Evolutionary conservation across 2,888 invertebrate species (phyloP).

Genomic region (Vesta saturnalis): DNA sequence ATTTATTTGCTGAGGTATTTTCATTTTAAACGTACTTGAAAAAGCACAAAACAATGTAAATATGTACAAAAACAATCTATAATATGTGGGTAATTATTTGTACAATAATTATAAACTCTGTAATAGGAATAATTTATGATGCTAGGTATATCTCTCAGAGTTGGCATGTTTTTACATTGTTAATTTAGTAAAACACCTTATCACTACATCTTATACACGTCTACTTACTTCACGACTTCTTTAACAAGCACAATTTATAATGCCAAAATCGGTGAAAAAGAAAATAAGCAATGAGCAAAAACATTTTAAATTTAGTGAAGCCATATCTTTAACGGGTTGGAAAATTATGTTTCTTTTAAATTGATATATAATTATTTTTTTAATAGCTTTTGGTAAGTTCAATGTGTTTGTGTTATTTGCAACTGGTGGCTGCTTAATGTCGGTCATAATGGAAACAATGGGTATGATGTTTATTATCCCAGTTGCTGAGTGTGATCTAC

Average conservation of each 20-base stretch:
- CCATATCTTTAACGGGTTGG: neutral
- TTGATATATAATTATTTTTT: neutral
- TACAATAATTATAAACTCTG: neutral
- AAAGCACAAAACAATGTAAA: neutral
- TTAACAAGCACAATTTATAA: neutral
- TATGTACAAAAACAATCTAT: neutral
- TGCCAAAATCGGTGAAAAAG: neutral
- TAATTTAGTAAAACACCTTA: neutral
- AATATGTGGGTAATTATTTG: neutral
- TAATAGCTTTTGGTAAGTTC: conserved; percentile 69
- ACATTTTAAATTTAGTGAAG: neutral
- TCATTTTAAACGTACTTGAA: no score
- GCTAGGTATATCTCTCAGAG: neutral
- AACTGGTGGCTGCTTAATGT: conserved; percentile 71
- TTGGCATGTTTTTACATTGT: neutral
- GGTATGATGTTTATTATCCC: conserved; percentile 73
- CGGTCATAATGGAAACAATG: conserved; percentile 75
- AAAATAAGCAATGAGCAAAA: neutral
- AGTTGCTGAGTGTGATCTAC: conserved; percentile 74
- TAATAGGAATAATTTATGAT: neutral
- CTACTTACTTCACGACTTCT: neutral
- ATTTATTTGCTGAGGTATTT: no score
- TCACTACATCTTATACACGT: neutral
- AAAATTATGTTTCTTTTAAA: neutral
- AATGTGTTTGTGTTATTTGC: conserved; percentile 70